Conservation (phyloP, 2,113 vertebrate species). For the Phrynocephalus versicolor region DNA sequence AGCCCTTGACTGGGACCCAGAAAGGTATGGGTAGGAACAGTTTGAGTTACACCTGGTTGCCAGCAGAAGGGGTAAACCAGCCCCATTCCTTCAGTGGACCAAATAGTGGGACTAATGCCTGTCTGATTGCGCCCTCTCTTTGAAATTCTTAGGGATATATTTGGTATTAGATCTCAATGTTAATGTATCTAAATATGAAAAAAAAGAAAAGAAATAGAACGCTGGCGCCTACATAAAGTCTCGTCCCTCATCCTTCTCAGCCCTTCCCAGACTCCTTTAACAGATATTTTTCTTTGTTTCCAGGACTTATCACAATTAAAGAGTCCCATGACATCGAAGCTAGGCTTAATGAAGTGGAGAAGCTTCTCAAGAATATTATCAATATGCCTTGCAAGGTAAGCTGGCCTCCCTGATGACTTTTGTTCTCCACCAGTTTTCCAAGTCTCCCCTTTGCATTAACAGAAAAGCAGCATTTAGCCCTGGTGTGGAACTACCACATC, state of each 20-base stretch:
- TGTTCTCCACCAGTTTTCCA: too few species aligned
- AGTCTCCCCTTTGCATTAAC: too few species aligned
- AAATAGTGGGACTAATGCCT: too few species aligned
- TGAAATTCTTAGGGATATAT: not conserved
- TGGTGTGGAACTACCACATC: too few species aligned
- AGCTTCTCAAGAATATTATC: constrained; percentile 89
- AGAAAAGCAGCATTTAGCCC: too few species aligned
- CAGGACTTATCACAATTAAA: constrained; percentile 93
- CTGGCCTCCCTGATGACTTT: not conserved
- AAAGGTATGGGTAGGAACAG: too few species aligned
- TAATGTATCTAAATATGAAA: not conserved
- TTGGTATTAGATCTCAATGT: not conserved
- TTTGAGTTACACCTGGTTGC: too few species aligned
- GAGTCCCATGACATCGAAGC: constrained; percentile 93
- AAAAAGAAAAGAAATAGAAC: not conserved
- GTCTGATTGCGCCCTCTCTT: too few species aligned
- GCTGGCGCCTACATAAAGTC: not conserved
- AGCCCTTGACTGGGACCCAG: too few species aligned
- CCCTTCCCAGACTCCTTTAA: constrained; percentile 10
- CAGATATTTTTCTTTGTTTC: constrained; percentile 34
- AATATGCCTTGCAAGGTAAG: constrained; percentile 93
- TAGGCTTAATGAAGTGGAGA: constrained; percentile 93
- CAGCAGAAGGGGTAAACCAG: too few species aligned
- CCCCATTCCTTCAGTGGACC: too few species aligned
- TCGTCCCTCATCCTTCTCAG: not conserved